phyloP scores from a whole-genome alignment of 2,797 vertebrate genomes.

The Ctenopoma kingsleyae region DNA sequence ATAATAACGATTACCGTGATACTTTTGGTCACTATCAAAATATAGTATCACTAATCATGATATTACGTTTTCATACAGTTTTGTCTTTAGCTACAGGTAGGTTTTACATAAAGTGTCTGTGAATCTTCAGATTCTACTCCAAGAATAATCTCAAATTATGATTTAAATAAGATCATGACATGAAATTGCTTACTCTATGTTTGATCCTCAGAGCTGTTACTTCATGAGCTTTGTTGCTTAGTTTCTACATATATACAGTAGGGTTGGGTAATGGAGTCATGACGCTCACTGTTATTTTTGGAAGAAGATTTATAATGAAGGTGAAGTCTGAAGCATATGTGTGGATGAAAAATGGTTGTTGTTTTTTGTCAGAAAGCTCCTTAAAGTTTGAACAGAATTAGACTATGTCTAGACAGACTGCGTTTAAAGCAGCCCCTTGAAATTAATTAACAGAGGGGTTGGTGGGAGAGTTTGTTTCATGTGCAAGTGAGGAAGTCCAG shows the following conservation, averaged over 20 bases:
- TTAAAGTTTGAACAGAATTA: background rate
- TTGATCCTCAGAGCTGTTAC: background rate
- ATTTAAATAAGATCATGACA: background rate
- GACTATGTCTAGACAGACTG: background rate
- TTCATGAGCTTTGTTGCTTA: background rate
- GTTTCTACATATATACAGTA: background rate
- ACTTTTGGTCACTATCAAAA: too few relatives aligned
- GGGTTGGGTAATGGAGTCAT: background rate
- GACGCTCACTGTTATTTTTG: background rate
- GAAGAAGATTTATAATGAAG: background rate
- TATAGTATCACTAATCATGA: too few relatives aligned
- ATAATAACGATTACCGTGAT: too few relatives aligned
- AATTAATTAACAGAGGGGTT: too few relatives aligned
- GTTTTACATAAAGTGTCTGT: background rate
- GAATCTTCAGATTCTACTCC: background rate
- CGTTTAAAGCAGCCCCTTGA: too few relatives aligned
- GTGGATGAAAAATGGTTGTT: background rate
- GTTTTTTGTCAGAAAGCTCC: background rate
- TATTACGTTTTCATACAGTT: too few relatives aligned
- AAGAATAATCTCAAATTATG: background rate
- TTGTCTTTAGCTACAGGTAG: slow-evolving; percentile 76
- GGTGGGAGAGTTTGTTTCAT: too few relatives aligned
- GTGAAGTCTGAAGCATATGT: background rate
- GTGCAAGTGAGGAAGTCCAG: too few relatives aligned
- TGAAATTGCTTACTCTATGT: background rate